Base-by-base conservation (phyloP, 2,888 invertebrate genomes). In the Acholoe squamosa region DNA sequence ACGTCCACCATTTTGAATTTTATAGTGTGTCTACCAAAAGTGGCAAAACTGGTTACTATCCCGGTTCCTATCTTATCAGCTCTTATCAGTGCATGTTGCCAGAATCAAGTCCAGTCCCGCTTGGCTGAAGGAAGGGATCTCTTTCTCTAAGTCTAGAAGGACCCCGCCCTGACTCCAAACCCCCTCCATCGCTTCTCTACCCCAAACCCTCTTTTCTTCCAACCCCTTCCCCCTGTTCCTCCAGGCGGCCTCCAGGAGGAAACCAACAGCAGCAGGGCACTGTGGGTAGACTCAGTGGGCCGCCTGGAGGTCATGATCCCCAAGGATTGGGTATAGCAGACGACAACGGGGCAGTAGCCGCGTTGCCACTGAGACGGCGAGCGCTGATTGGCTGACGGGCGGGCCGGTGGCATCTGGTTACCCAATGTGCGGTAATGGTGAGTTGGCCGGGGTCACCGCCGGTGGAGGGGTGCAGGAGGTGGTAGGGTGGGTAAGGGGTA, bases 351-450 rank as follows among this genome's bases (percentile, higher is more conserved):
- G 54, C 86, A 86, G 56, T 56, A 52, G 56, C 56, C 52, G 67
- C 67, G 89, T 67, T 34, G 67, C 89, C 61, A 89, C 34, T 31
- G 89, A 56, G 61, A 89, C 61, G 89, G n/a, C n/a, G 61, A 61
- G 67, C 61, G 71, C 51, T 90, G 90, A 90, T 90, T 90, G 90
- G 90, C 84, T 89, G 76, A 14, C 77, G 51, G 77, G n/a, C 54
- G 54, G 43, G 28, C 54, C 31, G 28, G 56, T 86, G 89, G 77
- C 90, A 90, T 71, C 90, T 90, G 90, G 76, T 90, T 90, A 90
- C 90, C 90, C 90, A 77, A 90, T 90, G 80, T 90, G 71, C 76
- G 80, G 90, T 80, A 90, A 90, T 90, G 90, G 90, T 80, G 76
- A 90, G 76, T 76, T 76, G 89, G 67, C 67, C 61, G 67, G 33